Evolutionary conservation across 2,113 vertebrate species (phyloP).

Genomic region (Antennarius striatus): DNA sequence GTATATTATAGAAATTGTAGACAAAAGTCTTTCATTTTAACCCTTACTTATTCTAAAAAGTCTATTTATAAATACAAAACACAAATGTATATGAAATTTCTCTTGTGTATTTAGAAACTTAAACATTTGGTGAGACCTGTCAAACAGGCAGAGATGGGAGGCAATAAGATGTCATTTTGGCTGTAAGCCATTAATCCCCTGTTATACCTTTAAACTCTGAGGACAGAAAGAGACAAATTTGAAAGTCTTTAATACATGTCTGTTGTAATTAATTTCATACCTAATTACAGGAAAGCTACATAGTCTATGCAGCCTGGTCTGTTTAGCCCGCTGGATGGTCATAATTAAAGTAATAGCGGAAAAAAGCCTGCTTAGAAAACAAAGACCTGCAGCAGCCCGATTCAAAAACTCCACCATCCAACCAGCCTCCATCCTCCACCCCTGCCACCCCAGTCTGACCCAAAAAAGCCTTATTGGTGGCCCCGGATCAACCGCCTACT

Average conservation of each 20-base stretch:
- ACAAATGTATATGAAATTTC: no score
- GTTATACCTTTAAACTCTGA: constrained; percentile 81
- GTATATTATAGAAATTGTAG: background rate
- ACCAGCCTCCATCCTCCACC: constrained; percentile 20
- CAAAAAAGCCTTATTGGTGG: constrained; percentile 76
- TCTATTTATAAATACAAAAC: no score
- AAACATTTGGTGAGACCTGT: constrained; percentile 67
- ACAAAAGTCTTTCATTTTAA: background rate
- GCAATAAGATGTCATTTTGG: constrained; percentile 76
- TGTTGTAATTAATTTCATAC: constrained; percentile 83
- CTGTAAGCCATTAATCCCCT: constrained; percentile 81
- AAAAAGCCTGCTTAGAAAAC: constrained; percentile 65
- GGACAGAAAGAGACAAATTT: constrained; percentile 72
- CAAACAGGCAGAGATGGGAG: constrained; percentile 63
- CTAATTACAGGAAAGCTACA: constrained; percentile 76
- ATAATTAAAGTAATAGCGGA: constrained; percentile 74
- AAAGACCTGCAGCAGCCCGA: constrained; percentile 68
- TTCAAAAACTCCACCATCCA: constrained; percentile 63
- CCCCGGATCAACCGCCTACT: constrained; percentile 79
- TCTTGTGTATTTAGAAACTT: background rate
- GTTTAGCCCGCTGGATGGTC: constrained; percentile 68
- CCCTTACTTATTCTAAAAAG: no score
- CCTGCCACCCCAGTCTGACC: constrained; percentile 59
- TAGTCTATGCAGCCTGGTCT: constrained; percentile 65
- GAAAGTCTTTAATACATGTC: constrained; percentile 80